A percentile compares a stretch with the other conserved stretches of the same genome.
Evolutionary conservation across 64 coral and sea anemone species (phyloP).

Genomic region (Stylophora pistillata): DNA sequence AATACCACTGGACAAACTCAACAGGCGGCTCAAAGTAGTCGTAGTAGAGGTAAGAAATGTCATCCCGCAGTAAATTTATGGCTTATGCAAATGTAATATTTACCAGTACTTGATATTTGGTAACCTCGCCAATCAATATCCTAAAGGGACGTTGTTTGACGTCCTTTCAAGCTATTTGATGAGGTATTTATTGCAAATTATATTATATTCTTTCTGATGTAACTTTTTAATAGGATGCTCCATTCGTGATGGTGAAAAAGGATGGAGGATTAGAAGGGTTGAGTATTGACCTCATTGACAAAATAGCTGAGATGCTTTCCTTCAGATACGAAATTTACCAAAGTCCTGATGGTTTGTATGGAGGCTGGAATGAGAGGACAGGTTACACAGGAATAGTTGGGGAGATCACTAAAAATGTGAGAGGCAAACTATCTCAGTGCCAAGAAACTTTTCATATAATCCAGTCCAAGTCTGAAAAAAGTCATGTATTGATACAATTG

Average conservation of each 20-base stretch:
- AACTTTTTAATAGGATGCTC: conserved; percentile 38
- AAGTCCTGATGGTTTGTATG: conserved; percentile 69
- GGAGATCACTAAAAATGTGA: conserved; percentile 40
- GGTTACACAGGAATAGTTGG: conserved; percentile 47
- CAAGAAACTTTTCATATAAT: background rate
- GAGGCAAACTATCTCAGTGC: background rate
- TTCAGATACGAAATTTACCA: conserved; percentile 73
- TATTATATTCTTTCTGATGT: too few relatives aligned
- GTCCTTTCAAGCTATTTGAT: too few relatives aligned
- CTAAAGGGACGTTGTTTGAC: too few relatives aligned
- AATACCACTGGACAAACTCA: conserved; percentile 55
- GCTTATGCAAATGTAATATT: background rate
- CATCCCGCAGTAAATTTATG: background rate
- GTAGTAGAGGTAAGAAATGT: conserved; percentile 42
- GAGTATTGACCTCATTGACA: conserved; percentile 66
- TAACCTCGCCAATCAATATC: too few relatives aligned
- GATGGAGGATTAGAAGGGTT: conserved; percentile 56
- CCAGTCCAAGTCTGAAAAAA: background rate
- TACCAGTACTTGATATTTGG: background rate
- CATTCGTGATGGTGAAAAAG: conserved; percentile 50
- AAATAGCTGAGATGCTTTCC: conserved; percentile 56
- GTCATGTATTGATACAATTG: background rate
- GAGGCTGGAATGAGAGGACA: conserved; percentile 2
- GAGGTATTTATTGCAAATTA: too few relatives aligned
- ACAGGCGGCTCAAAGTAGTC: conserved; percentile 43